A percentile compares a stretch with the other conserved stretches of the same genome.
These are phyloP conservation scores for Urophycis tenuis DNA, from an alignment of 2,797 vertebrate species.

Conservation along the genomic window DNA sequence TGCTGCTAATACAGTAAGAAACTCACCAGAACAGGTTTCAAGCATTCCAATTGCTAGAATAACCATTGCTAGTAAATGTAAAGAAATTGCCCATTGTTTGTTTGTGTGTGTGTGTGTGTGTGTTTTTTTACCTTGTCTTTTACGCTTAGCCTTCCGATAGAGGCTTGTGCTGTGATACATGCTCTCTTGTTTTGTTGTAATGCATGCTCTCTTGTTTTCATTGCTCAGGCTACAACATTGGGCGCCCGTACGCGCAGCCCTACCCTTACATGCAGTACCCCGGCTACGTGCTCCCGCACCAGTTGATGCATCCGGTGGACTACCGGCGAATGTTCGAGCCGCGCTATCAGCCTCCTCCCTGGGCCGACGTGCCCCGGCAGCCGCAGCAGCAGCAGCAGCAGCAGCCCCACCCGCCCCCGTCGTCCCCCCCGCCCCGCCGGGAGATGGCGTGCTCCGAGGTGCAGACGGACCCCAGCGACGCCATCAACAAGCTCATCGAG, in stretches of 20 bases:
- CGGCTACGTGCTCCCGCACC: constrained; percentile 62
- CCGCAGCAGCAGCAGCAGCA: neutral
- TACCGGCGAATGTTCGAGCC: constrained; percentile 71
- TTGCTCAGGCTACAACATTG: constrained; percentile 60
- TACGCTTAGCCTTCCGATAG: too few species aligned
- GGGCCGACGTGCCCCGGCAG: constrained; percentile 50
- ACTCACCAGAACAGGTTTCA: too few species aligned
- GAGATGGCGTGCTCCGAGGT: constrained; percentile 64
- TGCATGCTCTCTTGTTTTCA: neutral
- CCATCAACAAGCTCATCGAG: constrained; percentile 68
- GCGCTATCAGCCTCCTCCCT: constrained; percentile 51
- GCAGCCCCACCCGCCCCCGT: constrained; percentile 19
- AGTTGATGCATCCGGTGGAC: constrained; percentile 63
- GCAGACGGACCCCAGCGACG: constrained; percentile 69
- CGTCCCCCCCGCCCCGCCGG: constrained; percentile 33
- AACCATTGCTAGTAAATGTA: too few species aligned
- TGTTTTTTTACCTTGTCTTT: neutral
- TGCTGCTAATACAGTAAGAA: too few species aligned
- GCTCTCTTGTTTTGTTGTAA: neutral
- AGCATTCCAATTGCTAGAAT: too few species aligned
- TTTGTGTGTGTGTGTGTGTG: too few species aligned
- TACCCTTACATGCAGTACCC: constrained; percentile 72
- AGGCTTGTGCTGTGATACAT: neutral
- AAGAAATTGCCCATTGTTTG: neutral
- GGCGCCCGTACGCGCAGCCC: constrained; percentile 62